Evolutionary conservation across 2,113 vertebrate species (phyloP).

Genomic region (Xenopus borealis): DNA sequence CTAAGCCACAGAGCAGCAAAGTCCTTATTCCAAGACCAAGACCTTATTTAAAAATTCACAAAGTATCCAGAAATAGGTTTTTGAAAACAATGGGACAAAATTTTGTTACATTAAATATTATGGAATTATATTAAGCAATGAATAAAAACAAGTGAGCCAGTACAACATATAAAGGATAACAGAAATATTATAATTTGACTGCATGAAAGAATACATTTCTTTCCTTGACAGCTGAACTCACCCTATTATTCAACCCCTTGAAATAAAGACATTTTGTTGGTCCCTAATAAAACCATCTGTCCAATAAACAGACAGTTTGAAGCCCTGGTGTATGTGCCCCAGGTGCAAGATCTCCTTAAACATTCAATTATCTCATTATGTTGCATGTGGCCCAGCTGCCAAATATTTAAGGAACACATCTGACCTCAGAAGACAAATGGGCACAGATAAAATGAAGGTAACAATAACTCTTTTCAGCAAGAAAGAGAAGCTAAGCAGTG

Average conservation of each 20-base stretch:
- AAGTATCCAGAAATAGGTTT: too few relatives aligned
- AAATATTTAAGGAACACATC: slow-evolving; percentile 14
- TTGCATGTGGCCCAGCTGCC: slow-evolving; percentile 22
- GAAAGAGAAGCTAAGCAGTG: background rate
- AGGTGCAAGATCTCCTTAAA: slow-evolving; percentile 37
- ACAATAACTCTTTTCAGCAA: slow-evolving; percentile 22
- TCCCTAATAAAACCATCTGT: slow-evolving; percentile 22
- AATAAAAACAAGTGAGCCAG: too few relatives aligned
- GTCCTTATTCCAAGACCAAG: too few relatives aligned
- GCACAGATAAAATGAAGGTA: background rate
- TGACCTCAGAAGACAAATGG: slow-evolving; percentile 30
- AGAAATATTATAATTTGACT: too few relatives aligned
- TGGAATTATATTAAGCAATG: too few relatives aligned
- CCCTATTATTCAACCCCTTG: background rate
- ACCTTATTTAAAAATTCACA: too few relatives aligned
- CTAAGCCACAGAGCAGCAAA: background rate
- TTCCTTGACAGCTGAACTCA: background rate
- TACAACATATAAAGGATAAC: too few relatives aligned
- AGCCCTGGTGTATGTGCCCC: slow-evolving; percentile 25
- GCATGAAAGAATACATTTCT: too few relatives aligned
- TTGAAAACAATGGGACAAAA: too few relatives aligned
- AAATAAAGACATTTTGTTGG: slow-evolving; percentile 10
- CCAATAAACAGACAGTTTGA: background rate
- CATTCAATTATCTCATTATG: slow-evolving; percentile 35
- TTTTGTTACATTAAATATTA: too few relatives aligned